phyloP scores from a whole-genome alignment of 2,888 invertebrate genomes.

The Melanostoma mellinum region DNA sequence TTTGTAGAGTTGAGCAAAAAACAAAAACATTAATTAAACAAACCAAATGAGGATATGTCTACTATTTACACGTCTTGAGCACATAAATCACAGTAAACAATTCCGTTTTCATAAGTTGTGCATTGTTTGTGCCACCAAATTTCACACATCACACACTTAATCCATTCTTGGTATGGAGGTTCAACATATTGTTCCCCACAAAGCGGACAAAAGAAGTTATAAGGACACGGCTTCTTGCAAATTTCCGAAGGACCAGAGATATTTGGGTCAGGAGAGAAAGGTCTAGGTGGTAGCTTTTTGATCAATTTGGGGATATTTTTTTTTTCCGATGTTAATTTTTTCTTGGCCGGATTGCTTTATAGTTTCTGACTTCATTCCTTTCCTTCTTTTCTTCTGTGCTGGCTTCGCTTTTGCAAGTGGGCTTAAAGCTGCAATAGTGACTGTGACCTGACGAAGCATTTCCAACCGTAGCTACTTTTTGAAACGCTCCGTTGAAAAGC shows the following conservation, averaged over 20 bases:
- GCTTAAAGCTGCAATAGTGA: constrained; percentile 15
- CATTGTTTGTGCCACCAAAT: constrained; percentile 15
- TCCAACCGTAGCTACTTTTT: constrained; percentile 5
- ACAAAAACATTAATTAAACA: too few species aligned
- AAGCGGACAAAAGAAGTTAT: background rate
- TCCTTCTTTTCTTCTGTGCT: constrained; percentile 18
- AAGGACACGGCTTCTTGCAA: background rate
- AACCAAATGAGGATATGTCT: too few species aligned
- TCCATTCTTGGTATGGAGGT: constrained; percentile 7
- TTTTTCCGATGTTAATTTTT: constrained; percentile 7
- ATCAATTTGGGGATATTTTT: constrained; percentile 1
- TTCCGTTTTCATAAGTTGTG: constrained; percentile 10
- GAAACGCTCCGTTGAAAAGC: background rate
- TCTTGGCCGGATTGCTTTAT: constrained; percentile 24
- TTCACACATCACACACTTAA: constrained; percentile 10
- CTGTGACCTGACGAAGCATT: constrained; percentile 19
- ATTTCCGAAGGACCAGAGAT: constrained; percentile 1
- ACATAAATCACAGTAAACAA: constrained; percentile 5
- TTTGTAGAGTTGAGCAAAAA: too few species aligned
- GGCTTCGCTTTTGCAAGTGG: constrained; percentile 13
- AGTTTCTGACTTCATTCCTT: constrained; percentile 20
- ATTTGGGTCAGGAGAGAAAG: constrained; percentile 12
- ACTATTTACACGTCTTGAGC: too few species aligned
- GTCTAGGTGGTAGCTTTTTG: constrained; percentile 2
- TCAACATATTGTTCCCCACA: constrained; percentile 4